Evolutionary conservation across 2,797 vertebrate species (phyloP).

Genomic region (Lophura swinhoii): DNA sequence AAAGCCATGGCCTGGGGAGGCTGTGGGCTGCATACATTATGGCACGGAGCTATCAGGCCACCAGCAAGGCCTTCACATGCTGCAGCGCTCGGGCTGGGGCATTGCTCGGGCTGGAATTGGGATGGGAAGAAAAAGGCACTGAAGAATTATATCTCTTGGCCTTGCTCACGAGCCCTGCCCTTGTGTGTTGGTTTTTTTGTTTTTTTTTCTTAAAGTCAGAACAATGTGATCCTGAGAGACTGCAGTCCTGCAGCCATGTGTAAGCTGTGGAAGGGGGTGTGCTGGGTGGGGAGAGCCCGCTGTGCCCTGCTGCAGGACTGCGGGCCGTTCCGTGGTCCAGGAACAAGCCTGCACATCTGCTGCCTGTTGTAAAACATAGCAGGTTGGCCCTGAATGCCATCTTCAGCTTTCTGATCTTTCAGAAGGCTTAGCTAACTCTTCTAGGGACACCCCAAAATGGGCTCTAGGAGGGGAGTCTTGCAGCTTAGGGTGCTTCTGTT

Average conservation of each 20-base stretch:
- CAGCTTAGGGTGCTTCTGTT: not conserved
- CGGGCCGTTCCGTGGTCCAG: not conserved
- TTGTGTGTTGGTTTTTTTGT: not conserved
- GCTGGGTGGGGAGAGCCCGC: not conserved
- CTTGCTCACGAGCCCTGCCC: not conserved
- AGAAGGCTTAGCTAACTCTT: not conserved
- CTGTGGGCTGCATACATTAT: constrained; percentile 21
- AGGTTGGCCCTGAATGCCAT: not conserved
- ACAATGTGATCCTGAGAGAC: not conserved
- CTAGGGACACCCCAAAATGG: not conserved
- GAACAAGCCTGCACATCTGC: not conserved
- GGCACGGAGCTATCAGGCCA: not conserved
- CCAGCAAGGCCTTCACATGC: not conserved
- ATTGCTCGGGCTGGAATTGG: not conserved
- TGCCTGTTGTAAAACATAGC: not conserved
- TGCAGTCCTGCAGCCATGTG: not conserved
- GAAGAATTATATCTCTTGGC: not conserved
- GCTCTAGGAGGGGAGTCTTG: not conserved
- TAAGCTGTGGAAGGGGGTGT: not conserved
- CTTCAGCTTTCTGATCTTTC: not conserved
- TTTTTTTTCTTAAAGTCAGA: not conserved
- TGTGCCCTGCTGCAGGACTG: not conserved
- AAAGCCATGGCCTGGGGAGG: not conserved
- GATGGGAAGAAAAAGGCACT: not conserved
- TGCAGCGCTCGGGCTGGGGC: not conserved